phyloP scores from a whole-genome alignment of 2,113 vertebrate species.

The Tympanuchus pallidicinctus region DNA sequence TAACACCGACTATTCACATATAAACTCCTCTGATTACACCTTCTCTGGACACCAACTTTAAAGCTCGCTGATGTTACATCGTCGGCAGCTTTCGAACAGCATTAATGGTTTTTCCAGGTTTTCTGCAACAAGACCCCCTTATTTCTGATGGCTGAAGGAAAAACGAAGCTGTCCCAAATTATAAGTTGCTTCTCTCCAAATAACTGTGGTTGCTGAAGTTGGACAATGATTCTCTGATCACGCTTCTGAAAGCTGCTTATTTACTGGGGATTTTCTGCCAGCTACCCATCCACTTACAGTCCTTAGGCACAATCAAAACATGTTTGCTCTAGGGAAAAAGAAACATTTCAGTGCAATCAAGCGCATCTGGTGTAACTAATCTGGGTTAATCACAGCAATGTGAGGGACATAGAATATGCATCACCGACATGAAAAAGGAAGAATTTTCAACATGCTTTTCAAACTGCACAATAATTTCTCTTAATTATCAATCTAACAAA shows the following conservation, averaged over 20 bases:
- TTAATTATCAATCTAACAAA: conserved; percentile 66
- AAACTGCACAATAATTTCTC: conserved; percentile 65
- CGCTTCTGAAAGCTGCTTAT: conserved; percentile 67
- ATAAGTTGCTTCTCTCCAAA: conserved; percentile 25
- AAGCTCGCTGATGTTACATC: conserved; percentile 23
- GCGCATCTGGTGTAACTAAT: conserved; percentile 75
- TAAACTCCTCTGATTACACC: conserved; percentile 40
- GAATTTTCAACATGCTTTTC: conserved; percentile 75
- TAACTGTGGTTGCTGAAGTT: conserved; percentile 50
- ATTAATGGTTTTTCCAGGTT: conserved; percentile 24
- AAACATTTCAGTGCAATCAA: conserved; percentile 80
- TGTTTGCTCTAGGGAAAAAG: conserved; percentile 77
- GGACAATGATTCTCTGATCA: conserved; percentile 69
- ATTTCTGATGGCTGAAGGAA: conserved; percentile 40
- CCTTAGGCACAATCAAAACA: conserved; percentile 79
- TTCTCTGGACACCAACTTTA: conserved; percentile 22
- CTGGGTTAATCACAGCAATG: conserved; percentile 78
- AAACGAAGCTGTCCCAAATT: conserved; percentile 52
- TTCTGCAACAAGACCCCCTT: conserved; percentile 36
- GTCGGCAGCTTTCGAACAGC: conserved; percentile 57
- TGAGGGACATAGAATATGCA: conserved; percentile 72
- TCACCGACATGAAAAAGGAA: conserved; percentile 72
- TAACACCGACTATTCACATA: conserved; percentile 27
- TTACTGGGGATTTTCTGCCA: conserved; percentile 68
- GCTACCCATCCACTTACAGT: conserved; percentile 71